Evolutionary conservation across 2,797 vertebrate species (phyloP).

Genomic region (Channallabes apus): DNA sequence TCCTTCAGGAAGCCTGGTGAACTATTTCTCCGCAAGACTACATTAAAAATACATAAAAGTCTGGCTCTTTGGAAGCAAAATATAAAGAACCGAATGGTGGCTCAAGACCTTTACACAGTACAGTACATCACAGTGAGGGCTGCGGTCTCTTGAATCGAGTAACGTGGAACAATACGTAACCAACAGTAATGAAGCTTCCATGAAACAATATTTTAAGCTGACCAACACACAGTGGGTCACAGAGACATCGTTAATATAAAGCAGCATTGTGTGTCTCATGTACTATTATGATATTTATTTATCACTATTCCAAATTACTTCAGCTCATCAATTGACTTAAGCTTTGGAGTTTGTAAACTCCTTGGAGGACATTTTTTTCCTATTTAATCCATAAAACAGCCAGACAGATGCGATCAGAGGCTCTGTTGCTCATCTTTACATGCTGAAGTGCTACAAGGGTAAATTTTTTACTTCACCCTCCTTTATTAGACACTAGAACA

Average conservation of each 20-base stretch:
- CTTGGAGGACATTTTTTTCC: not conserved
- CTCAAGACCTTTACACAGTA: too few species aligned
- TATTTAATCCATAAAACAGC: not conserved
- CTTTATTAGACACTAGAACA: not conserved
- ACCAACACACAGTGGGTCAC: not conserved
- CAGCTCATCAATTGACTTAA: not conserved
- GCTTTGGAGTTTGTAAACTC: too few species aligned
- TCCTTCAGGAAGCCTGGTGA: too few species aligned
- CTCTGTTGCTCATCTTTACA: slow-evolving; percentile 15
- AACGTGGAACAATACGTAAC: not conserved
- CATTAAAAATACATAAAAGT: too few species aligned
- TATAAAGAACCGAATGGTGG: too few species aligned
- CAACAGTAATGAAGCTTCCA: not conserved
- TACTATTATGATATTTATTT: not conserved
- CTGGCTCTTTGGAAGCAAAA: too few species aligned
- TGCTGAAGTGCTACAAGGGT: not conserved
- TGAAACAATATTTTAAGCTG: not conserved
- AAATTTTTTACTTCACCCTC: not conserved
- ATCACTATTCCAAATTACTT: not conserved
- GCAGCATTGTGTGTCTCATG: not conserved
- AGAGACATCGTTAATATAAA: not conserved
- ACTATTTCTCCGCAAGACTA: too few species aligned
- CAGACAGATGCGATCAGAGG: not conserved
- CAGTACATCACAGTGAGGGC: not conserved
- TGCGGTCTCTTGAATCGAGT: not conserved